Base-by-base conservation (phyloP, 2,113 vertebrate genomes). In the Cyanoderma ruficeps region DNA sequence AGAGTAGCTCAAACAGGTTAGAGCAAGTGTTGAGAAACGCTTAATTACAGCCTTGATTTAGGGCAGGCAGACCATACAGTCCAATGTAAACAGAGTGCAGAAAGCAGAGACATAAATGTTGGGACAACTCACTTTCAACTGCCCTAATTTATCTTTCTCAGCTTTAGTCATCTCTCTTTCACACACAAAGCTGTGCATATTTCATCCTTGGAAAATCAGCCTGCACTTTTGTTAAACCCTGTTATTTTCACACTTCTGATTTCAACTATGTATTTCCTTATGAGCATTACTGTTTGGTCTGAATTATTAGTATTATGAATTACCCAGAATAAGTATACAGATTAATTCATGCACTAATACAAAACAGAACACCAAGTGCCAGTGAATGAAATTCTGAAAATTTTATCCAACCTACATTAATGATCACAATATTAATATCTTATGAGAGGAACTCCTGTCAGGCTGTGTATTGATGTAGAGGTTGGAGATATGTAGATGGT, bases 1-100 rank as follows among this genome's bases (percentile, higher is more conserved):
- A 87, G 92, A 89, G 69, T 69, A 86, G 88, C 69, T 87, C 37
- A 79, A 94, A 95, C 93, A 95, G 85, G 83, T 95, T 90, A 76
- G 69, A 84, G 61, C 83, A 78, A 92, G 80, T 71, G 77, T 81
- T 96, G 88, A 94, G 80, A 93, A 94, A 89, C 49, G 72, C 56
- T 67, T 96, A 90, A 94, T 93, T 94, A 91, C 46, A 87, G 44
- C 5, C 18, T 56, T 90, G 79, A 93, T 87, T 87, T 88, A 89
- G 78, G 41, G 76, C 69, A 85, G 39, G 71, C 57, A 88, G 64
- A 68, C 52, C 60, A 75, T 56, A 39, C 23, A 71, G 69, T 86
- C 86, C 83, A 92, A 89, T 56, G 42, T 46, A 94, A 91, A 80
- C 49, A 91, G 65, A 65, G 35, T 81, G 44, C 63, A 86, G 68